These are phyloP conservation scores for Odontomyia ornata DNA, from an alignment of 2,888 invertebrate species.

Conservation along the genomic window DNA sequence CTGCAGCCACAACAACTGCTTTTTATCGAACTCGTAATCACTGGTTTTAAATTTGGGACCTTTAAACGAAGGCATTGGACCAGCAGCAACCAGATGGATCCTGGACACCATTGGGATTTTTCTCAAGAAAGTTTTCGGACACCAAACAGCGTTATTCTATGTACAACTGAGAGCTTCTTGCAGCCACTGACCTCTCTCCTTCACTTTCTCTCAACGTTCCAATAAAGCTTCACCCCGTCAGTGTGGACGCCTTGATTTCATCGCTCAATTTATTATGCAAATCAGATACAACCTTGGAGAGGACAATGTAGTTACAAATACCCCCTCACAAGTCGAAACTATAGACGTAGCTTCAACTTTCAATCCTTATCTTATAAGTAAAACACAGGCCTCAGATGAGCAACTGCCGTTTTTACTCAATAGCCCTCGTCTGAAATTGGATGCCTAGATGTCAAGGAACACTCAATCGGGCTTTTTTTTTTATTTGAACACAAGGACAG, in stretches of 20 bases:
- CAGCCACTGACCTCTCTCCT: too few relatives aligned
- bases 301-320: constrained; percentile 50
- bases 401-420: too few relatives aligned
- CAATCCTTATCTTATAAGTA: background rate
- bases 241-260: constrained; percentile 57
- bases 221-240: constrained; percentile 56
- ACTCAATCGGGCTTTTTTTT: background rate
- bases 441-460: background rate
- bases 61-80: too few relatives aligned
- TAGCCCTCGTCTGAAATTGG: background rate
- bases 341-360: background rate
- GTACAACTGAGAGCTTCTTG: too few relatives aligned
- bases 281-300: constrained; percentile 47
- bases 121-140: too few relatives aligned
- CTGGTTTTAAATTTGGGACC: too few relatives aligned
- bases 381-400: background rate
- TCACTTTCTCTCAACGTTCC: constrained; percentile 55
- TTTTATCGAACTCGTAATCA: too few relatives aligned
- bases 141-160: too few relatives aligned
- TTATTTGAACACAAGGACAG: too few relatives aligned
- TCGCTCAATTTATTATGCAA: constrained; percentile 49
- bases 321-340: constrained; percentile 51
- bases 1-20: too few relatives aligned
- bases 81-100: constrained; percentile 51
- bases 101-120: too few relatives aligned